These are phyloP conservation scores for Nomada fucata DNA, from an alignment of 2,888 invertebrate species.

Conservation along the genomic window DNA sequence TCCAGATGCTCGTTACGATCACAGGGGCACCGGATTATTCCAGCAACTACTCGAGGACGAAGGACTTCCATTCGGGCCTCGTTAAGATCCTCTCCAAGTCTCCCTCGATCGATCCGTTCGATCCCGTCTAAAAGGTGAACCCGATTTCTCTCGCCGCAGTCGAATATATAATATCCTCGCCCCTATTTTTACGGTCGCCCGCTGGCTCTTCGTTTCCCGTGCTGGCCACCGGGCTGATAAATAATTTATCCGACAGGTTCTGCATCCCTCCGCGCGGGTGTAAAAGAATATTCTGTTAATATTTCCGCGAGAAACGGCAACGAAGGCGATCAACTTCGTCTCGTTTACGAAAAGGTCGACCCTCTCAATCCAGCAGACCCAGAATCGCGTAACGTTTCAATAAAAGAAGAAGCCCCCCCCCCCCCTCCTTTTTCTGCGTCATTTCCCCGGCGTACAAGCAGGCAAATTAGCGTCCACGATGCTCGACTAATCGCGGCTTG, in stretches of 20 bases:
- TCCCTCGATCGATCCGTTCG: slow-evolving; percentile 34
- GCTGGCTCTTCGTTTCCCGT: slow-evolving; percentile 20
- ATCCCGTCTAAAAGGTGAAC: slow-evolving; percentile 18
- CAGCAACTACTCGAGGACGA: slow-evolving; percentile 48
- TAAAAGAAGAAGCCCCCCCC: too few relatives aligned
- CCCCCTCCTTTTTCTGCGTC: background rate
- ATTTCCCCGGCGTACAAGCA: slow-evolving; percentile 4
- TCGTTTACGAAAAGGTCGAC: too few relatives aligned
- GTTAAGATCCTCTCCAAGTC: slow-evolving; percentile 55
- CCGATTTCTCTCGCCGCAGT: slow-evolving; percentile 27
- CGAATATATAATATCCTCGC: slow-evolving; percentile 8
- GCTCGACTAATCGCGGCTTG: slow-evolving; percentile 29
- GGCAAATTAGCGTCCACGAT: slow-evolving; percentile 38
- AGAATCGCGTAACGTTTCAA: background rate
- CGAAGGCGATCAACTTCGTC: too few relatives aligned
- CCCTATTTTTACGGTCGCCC: slow-evolving; percentile 9
- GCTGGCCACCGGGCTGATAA: slow-evolving; percentile 37
- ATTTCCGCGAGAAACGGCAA: background rate
- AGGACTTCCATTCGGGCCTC: slow-evolving; percentile 59
- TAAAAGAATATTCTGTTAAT: slow-evolving; percentile 5
- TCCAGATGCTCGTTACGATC: slow-evolving; percentile 47
- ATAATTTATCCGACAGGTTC: slow-evolving; percentile 39
- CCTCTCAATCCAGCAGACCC: too few relatives aligned
- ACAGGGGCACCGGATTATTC: slow-evolving; percentile 51
- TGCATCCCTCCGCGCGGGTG: background rate